phyloP scores from a whole-genome alignment of 2,797 vertebrate genomes.

The Sparus aurata region DNA sequence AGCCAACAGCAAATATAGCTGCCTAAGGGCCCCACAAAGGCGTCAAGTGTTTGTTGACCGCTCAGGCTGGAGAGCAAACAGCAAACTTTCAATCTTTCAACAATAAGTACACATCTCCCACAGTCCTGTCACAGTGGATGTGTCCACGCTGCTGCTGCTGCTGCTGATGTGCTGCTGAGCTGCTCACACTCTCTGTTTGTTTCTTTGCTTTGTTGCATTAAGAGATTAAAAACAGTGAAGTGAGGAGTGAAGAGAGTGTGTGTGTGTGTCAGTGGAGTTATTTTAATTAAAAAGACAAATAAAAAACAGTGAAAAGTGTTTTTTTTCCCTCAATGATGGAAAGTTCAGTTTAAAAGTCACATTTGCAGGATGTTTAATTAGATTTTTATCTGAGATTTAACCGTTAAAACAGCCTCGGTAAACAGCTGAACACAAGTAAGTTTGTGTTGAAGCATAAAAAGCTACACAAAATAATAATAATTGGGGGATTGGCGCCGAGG shows the following conservation, averaged over 20 bases:
- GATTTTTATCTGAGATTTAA: neutral
- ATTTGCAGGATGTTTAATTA: neutral
- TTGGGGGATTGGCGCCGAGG: slow-evolving; percentile 89
- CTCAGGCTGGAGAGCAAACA: slow-evolving; percentile 92
- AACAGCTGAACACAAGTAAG: too few relatives aligned
- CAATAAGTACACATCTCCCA: slow-evolving; percentile 73
- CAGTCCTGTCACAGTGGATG: slow-evolving; percentile 51
- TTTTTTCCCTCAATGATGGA: neutral
- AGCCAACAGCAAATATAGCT: slow-evolving; percentile 90
- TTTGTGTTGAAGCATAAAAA: too few relatives aligned
- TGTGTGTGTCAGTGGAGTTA: neutral
- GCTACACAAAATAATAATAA: slow-evolving; percentile 9
- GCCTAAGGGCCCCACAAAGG: slow-evolving; percentile 87
- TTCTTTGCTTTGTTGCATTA: slow-evolving; percentile 50
- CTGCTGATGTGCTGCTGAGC: neutral
- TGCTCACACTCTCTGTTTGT: slow-evolving; percentile 1
- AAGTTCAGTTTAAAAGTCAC: neutral
- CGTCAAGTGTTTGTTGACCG: slow-evolving; percentile 94
- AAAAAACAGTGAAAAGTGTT: neutral
- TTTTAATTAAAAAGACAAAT: too few relatives aligned
- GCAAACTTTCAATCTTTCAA: slow-evolving; percentile 80
- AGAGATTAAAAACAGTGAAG: slow-evolving; percentile 47
- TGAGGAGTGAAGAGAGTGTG: slow-evolving; percentile 4
- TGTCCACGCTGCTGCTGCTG: slow-evolving; percentile 51
- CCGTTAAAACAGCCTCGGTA: neutral